Base-by-base conservation (phyloP, 1,140 invertebrate species). In the Diprion similis region DNA sequence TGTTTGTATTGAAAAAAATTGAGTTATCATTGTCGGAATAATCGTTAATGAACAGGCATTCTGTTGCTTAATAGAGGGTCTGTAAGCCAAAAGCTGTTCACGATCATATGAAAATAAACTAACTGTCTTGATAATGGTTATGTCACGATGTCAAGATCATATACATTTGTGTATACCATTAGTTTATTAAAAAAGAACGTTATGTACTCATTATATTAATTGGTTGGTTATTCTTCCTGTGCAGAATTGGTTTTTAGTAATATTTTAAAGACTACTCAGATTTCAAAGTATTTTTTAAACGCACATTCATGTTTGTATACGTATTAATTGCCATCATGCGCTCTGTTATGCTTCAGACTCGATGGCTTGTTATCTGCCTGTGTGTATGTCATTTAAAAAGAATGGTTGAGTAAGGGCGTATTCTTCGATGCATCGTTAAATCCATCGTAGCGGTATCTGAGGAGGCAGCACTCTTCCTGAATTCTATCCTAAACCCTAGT, bases 401-500 rank as follows among this genome's bases (percentile, higher is more conserved):
- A 59, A 59, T 59, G 51, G 51, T 59, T 59, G 51, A 59, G 51
- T 59, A 59, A 17, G 51, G 51, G 51, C 66, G 19, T 68, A 18
- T 19, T 68, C 66, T 68, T 45, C 66, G 66, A 19, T 68, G 66
- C 66, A 68, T 45, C 66, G 37, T 68, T 68, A 68, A 45, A 68
- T 68, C 37, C 17, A n/a, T 68, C 37, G 37, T 68, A 68, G 66
- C 66, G 66, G 37, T 68, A 45, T 68, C 66, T 45, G 66, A 68
- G 66, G 66, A 68, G 66, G 66, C 66, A 68, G 66, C 66, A 68
- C 66, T 68, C 37, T 18, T 68, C 66, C 66, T 45, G 66, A 68
- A 19, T 45, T 45, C 66, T 18, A 68, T 18, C 51, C 51, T 17
- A 45, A 19, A 68, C 66, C 66, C 19, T 13, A 19, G 13, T 45